Base-by-base conservation (phyloP, 30 jellyfish, hydroid and myxozoan genomes). In the Calvadosia cruxmelitensis region DNA sequence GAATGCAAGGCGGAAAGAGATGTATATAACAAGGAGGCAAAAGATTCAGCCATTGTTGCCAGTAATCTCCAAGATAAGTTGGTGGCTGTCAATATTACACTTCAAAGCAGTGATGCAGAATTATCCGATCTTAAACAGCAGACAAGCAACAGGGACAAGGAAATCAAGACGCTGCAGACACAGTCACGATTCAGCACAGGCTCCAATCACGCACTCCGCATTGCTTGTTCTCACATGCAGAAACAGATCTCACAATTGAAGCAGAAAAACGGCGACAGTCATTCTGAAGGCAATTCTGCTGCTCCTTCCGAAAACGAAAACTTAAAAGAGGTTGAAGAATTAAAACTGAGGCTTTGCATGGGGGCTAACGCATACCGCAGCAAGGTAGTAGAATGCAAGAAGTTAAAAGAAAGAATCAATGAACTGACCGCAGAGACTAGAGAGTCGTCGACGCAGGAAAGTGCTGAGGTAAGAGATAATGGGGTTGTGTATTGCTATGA, bases 281-380 rank as follows among this genome's bases (percentile, higher is more conserved):
- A 42, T 42, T 42, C 57, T 42, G 69, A 27, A 5, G 27, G 12
- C 69, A 53, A 28, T 53, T n/a, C 26, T 5, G 25, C 7, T 5
- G 31, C 27, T 53, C 10, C 7, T 53, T n/a, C 69, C 31, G 27
- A 7, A 5, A 25, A 13, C 12, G 61, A 52, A 57, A 12, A 12
- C 75, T 48, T 69, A 57, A 48, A 78, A 31, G 57, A 63, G 28
- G 72, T 70, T 78, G 93, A 78, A 29, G 96, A 85, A 29, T 77
- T 85, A 27, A 85, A 72, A 34, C 53, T 78, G 70, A 52, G 96
- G 49, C 70, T 85, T 2, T 71, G 91, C 63, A 35, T 85, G 52
- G 96, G 96, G 32, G 83, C 74, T n/a, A 73, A 68, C 66, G 93
- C 77, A 0, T 85, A 66, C 72, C 67, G 61, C 35, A 78, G 73